A percentile compares a stretch with the other conserved stretches of the same genome.
Conservation (phyloP, 2,113 vertebrate species). For the Laticauda laticaudata region DNA sequence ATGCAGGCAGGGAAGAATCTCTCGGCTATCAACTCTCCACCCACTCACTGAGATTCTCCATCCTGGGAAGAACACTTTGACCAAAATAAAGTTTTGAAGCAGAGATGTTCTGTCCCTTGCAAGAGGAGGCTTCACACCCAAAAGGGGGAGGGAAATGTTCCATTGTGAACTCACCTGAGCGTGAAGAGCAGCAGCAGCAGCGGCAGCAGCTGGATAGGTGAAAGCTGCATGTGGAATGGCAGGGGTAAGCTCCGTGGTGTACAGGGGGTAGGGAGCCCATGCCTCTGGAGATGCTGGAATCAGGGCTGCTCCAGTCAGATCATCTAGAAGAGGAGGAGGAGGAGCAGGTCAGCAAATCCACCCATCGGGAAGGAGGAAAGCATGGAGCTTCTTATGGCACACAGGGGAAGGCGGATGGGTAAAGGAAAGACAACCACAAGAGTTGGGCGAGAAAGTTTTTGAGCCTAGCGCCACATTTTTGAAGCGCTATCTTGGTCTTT, state of each 20-base stretch:
- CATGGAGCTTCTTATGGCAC: neutral
- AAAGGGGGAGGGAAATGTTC: accelerated
- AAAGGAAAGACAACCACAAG: neutral
- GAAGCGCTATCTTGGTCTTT: neutral
- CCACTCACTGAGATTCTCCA: neutral
- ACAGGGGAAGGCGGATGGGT: neutral
- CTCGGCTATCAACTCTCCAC: neutral
- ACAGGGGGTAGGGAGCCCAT: slow-evolving; percentile 95
- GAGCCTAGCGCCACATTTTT: neutral
- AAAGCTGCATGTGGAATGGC: slow-evolving; percentile 93
- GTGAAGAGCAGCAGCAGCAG: slow-evolving; percentile 89
- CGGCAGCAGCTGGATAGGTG: slow-evolving; percentile 88
- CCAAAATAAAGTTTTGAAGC: neutral
- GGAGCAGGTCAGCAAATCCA: neutral
- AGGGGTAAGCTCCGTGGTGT: slow-evolving; percentile 92
- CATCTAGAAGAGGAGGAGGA: slow-evolving; percentile 75
- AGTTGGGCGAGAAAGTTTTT: neutral
- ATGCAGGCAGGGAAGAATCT: accelerated
- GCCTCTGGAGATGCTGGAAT: slow-evolving; percentile 94
- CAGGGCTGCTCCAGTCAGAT: slow-evolving; percentile 93
- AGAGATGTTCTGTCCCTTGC: neutral
- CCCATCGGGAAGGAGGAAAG: neutral
- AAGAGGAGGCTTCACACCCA: neutral
- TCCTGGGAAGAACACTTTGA: neutral
- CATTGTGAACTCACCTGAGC: slow-evolving; percentile 84